Base-by-base conservation (phyloP, 2,113 vertebrate species). In the Otis tarda region DNA sequence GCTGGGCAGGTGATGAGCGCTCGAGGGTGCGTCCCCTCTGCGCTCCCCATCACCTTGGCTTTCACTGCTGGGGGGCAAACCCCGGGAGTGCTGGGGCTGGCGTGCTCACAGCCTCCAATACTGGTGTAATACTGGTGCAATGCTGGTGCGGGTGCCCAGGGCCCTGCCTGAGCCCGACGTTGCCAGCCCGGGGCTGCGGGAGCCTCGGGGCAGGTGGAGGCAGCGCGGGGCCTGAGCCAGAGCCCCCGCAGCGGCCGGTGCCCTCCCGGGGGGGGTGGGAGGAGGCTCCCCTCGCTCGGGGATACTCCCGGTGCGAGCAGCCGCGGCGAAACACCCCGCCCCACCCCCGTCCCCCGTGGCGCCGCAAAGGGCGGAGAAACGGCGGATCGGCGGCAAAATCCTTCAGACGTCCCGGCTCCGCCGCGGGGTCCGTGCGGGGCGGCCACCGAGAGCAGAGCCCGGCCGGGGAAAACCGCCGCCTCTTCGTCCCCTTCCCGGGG, bases 91-190 rank as follows among this genome's bases (percentile, higher is more conserved):
- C 67, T 15, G 52, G 15, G 45, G 21, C 60, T 2, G 50, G 11
- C 70, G 14, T 59, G 8, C n/a, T 39, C 49, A 6, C 30, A 15
- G 50, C 25, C 41, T 43, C 41, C 41, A 43, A 43, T 43, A 43
- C 41, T 41, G 41, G 41, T 7, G 52, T 31, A 3, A 3, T 1
- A 16, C 52, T 5, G 13, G 9, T 4, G 61, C 1, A 1, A 1
- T n/a, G 30, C 8, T 17, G 35, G 22, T 24, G 11, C 14, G 71
- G 57, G 73, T 47, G 53, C 45, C 64, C 64, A 14, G 39, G 65
- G 56, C 11, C 8, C 59, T 9, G 30, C 55, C 12, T 6, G 12
- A 33, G 35, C 9, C 41, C 31, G 28, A 7, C 28, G 2, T 23
- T 28, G 43, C 8, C 81, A 27, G 14, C 21, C 60, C 18, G 43